phyloP scores from a whole-genome alignment of 2,888 invertebrate genomes.

The Synanthedon formicaeformis region DNA sequence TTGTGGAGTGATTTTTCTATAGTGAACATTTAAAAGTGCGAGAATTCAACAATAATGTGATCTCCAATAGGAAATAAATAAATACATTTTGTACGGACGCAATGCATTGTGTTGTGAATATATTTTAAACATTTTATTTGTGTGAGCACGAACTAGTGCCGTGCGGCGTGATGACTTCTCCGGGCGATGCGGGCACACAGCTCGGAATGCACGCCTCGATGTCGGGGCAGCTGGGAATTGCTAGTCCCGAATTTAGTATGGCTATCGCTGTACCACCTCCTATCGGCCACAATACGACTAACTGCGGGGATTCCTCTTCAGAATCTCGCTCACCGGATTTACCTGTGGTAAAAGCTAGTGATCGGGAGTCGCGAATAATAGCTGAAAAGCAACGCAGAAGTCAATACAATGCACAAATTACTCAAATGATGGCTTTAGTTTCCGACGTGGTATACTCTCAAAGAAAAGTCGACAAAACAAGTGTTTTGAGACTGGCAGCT shows the following conservation, averaged over 20 bases:
- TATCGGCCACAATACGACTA: constrained; percentile 25
- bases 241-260: constrained; percentile 33
- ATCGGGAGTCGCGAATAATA: constrained; percentile 85
- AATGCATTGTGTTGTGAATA: not conserved
- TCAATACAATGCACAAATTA: constrained; percentile 87
- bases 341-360: constrained; percentile 70
- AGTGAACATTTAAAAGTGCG: not conserved
- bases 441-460: constrained; percentile 87
- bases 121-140: not conserved
- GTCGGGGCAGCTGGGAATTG: constrained; percentile 26
- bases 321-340: constrained; percentile 56
- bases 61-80: not conserved
- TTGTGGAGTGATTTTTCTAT: not conserved
- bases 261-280: constrained; percentile 30
- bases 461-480: constrained; percentile 91
- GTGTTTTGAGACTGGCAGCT: constrained; percentile 87
- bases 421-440: constrained; percentile 83
- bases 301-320: constrained; percentile 54
- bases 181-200: constrained; percentile 29
- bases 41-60: not conserved
- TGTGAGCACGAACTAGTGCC: not conserved
- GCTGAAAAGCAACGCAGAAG: constrained; percentile 93
- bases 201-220: constrained; percentile 31
- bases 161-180: constrained; percentile 39
- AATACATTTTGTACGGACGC: not conserved